phyloP scores from a whole-genome alignment of 2,113 vertebrate genomes.

The Aix galericulata region DNA sequence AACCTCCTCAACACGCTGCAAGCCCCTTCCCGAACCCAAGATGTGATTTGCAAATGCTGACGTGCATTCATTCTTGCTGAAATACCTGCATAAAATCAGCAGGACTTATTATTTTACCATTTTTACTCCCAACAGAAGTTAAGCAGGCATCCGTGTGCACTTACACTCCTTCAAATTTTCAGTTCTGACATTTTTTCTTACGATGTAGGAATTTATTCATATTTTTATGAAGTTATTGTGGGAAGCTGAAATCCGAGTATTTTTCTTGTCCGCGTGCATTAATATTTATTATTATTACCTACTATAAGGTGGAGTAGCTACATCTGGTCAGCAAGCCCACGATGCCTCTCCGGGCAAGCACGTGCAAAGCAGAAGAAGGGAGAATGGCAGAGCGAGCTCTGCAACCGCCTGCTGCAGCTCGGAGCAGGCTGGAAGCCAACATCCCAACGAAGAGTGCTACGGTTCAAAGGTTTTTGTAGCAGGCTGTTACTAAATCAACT shows the following conservation, averaged over 20 bases:
- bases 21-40: not conserved
- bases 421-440: not conserved
- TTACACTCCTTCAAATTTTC: not conserved
- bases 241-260: not conserved
- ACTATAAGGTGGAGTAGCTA: not conserved
- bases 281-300: not conserved
- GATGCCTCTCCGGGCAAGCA: not conserved
- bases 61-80: not conserved
- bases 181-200: not conserved
- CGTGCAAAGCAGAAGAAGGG: not conserved
- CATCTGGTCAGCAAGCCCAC: not conserved
- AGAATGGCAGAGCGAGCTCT: not conserved
- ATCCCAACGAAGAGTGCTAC: rapidly evolving
- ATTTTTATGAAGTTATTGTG: not conserved
- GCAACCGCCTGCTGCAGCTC: not conserved
- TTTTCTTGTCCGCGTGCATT: not conserved
- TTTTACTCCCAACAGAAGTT: not conserved
- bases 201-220: not conserved
- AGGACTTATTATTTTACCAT: not conserved
- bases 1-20: not conserved
- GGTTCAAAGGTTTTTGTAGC: not conserved
- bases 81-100: not conserved
- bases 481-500: not conserved
- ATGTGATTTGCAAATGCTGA: not conserved
- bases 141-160: not conserved